These are phyloP conservation scores for Kryptopterus vitreolus DNA, from an alignment of 2,797 vertebrate genomes.

Conservation along the genomic window DNA sequence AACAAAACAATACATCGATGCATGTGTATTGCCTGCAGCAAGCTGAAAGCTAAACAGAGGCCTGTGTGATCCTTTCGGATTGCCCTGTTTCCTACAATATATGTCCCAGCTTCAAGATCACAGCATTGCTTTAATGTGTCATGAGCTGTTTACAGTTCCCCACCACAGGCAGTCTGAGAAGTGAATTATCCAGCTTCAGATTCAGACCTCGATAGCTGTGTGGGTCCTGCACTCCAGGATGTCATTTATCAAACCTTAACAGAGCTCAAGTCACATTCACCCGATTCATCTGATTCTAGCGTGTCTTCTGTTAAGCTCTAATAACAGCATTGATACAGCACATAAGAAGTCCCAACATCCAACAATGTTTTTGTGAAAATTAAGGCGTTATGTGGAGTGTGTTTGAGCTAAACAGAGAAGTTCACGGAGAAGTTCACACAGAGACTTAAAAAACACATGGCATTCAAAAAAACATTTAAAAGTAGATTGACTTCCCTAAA, in stretches of 20 bases:
- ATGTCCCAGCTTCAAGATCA: slow-evolving; percentile 53
- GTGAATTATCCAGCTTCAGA: slow-evolving; percentile 74
- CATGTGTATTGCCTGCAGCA: not conserved
- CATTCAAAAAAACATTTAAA: slow-evolving; percentile 40
- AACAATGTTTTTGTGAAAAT: slow-evolving; percentile 55
- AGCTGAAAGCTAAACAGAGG: slow-evolving; percentile 13
- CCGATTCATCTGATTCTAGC: slow-evolving; percentile 63
- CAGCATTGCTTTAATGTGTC: slow-evolving; percentile 66
- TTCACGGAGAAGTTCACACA: slow-evolving; percentile 17
- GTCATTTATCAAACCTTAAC: slow-evolving; percentile 69
- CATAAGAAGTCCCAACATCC: slow-evolving; percentile 56
- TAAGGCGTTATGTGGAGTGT: not conserved
- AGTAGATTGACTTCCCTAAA: slow-evolving; percentile 31
- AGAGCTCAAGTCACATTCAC: slow-evolving; percentile 64
- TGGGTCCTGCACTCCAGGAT: slow-evolving; percentile 57
- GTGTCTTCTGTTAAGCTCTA: slow-evolving; percentile 65
- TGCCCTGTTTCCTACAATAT: slow-evolving; percentile 50
- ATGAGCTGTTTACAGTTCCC: slow-evolving; percentile 63
- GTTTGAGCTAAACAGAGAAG: not conserved
- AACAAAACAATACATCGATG: slow-evolving; percentile 29
- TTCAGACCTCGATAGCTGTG: slow-evolving; percentile 67
- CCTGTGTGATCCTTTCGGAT: slow-evolving; percentile 42
- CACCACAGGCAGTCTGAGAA: slow-evolving; percentile 74
- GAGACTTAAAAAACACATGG: slow-evolving; percentile 28
- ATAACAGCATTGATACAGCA: slow-evolving; percentile 60